Evolutionary conservation across 2,888 invertebrate genomes (phyloP).

Genomic region (Pseudococcus longispinus): DNA sequence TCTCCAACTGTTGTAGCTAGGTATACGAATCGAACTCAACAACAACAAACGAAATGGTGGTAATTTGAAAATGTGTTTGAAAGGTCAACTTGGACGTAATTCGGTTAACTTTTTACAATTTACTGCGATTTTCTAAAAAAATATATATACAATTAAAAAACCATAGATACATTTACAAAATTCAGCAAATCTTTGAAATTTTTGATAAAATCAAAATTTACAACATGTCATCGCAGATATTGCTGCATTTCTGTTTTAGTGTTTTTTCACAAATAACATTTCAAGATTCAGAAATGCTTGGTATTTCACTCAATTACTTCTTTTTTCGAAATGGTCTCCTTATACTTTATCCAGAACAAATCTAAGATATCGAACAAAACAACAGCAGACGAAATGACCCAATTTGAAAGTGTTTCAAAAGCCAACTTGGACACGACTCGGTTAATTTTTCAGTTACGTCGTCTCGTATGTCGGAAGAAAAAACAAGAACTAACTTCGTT

Average conservation of each 20-base stretch:
- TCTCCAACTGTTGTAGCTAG: background rate
- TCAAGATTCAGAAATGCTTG: too few species aligned
- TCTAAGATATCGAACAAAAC: background rate
- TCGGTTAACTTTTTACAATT: background rate
- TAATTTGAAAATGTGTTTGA: conserved; percentile 17
- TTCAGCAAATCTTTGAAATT: too few species aligned
- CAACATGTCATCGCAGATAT: too few species aligned
- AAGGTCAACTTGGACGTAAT: background rate
- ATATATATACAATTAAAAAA: too few species aligned
- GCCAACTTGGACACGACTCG: background rate
- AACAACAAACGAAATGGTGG: background rate
- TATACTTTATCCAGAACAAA: too few species aligned
- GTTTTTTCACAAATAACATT: too few species aligned
- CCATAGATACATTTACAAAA: too few species aligned
- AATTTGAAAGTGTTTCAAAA: conserved; percentile 8
- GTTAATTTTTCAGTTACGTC: background rate
- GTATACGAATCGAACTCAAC: background rate
- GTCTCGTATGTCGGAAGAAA: background rate
- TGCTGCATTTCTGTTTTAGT: too few species aligned
- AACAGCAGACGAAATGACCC: background rate
- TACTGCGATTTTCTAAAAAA: too few species aligned
- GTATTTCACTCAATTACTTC: too few species aligned
- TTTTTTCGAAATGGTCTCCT: too few species aligned
- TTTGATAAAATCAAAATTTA: too few species aligned
- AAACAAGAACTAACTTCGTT: conserved; percentile 23